A percentile compares a stretch with the other conserved stretches of the same genome.
phyloP scores from a whole-genome alignment of 2,113 vertebrate species.

The Tympanuchus pallidicinctus region DNA sequence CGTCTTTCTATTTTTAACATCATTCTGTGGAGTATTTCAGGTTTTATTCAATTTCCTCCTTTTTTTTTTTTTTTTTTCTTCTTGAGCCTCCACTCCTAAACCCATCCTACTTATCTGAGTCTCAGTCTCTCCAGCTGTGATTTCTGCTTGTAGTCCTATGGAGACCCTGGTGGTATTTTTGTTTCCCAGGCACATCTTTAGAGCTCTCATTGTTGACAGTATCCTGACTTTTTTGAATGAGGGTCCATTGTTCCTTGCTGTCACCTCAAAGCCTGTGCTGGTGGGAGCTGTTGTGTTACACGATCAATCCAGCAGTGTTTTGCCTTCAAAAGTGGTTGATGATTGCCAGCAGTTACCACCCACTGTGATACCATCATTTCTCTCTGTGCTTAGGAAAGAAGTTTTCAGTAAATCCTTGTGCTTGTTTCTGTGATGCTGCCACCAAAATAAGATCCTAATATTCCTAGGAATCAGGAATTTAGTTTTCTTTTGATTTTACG shows the following conservation, averaged over 20 bases:
- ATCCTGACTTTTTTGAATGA: constrained; percentile 12
- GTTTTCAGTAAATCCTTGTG: constrained; percentile 8
- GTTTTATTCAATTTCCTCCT: constrained; percentile 62
- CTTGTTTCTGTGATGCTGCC: constrained; percentile 13
- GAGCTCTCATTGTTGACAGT: constrained; percentile 3
- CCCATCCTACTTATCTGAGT: constrained; percentile 21
- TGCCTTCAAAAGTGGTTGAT: constrained; percentile 31
- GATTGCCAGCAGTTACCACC: constrained; percentile 55
- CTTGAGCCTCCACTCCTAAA: background rate
- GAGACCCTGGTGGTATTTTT: constrained; percentile 42
- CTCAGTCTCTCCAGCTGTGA: background rate
- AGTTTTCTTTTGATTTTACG: constrained; percentile 24
- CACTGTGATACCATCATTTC: constrained; percentile 26
- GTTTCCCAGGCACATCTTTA: constrained; percentile 43
- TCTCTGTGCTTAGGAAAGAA: background rate
- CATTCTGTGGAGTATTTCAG: constrained; percentile 38
- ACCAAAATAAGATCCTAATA: background rate
- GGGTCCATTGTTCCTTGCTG: constrained; percentile 20
- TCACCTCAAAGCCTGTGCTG: background rate
- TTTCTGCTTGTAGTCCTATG: background rate
- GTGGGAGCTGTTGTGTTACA: constrained; percentile 42
- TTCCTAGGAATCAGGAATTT: background rate
- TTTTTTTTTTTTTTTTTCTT: background rate
- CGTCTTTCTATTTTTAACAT: constrained; percentile 65
- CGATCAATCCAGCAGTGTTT: background rate